A percentile compares a stretch with the other conserved stretches of the same genome.
These are phyloP conservation scores for Macrosiphum euphorbiae DNA, from an alignment of 2,888 invertebrate species.

Conservation along the genomic window DNA sequence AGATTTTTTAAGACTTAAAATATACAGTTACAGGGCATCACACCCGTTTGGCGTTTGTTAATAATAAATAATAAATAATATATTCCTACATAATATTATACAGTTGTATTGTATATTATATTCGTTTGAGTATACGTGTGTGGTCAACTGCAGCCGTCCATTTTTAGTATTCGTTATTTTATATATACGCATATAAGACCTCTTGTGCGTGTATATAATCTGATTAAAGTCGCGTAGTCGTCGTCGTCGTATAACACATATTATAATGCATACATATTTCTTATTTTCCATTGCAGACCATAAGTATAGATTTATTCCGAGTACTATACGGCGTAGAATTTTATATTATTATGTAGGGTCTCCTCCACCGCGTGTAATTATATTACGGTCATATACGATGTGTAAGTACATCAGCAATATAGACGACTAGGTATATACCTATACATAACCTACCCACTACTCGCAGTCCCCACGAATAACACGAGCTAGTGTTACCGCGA, in stretches of 20 bases:
- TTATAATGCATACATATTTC: not conserved
- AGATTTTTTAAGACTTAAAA: not conserved
- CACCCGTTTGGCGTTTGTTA: not conserved
- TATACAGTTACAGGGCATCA: not conserved
- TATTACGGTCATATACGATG: not conserved
- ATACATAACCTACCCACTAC: no score
- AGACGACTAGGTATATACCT: not conserved
- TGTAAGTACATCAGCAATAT: not conserved
- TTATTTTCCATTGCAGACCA: not conserved
- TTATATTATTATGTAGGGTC: not conserved
- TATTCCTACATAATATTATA: not conserved
- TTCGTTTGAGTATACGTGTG: not conserved
- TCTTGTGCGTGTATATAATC: constrained; percentile 18
- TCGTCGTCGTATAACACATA: not conserved
- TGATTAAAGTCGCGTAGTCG: constrained; percentile 5
- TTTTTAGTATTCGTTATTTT: constrained; percentile 21
- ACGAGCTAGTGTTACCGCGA: not conserved
- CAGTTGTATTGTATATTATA: not conserved
- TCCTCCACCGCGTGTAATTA: not conserved
- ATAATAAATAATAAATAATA: not conserved
- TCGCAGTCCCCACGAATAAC: not conserved
- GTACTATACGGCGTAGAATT: not conserved
- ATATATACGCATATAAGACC: not conserved
- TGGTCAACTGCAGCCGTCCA: constrained; percentile 1
- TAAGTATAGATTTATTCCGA: not conserved